phyloP scores from a whole-genome alignment of 2,888 invertebrate species.

The Drosophila yooni region DNA sequence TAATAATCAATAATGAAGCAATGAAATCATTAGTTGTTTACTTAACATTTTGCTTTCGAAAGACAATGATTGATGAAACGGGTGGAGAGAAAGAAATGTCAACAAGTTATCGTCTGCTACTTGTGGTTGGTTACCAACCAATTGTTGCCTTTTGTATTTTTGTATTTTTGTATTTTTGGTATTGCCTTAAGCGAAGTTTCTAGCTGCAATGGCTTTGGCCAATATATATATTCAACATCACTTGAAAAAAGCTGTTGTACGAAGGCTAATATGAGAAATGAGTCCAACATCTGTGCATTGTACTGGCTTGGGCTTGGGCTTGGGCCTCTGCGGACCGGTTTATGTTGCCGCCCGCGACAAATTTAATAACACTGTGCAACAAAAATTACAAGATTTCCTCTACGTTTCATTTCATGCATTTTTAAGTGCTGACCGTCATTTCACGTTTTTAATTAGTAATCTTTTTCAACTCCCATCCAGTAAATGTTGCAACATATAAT shows the following conservation, averaged over 20 bases:
- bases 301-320: slow-evolving; percentile 53
- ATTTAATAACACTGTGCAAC: slow-evolving; percentile 16
- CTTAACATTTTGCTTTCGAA: neutral
- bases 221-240: slow-evolving; percentile 40
- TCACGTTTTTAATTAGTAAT: neutral
- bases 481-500: neutral
- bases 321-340: slow-evolving; percentile 64
- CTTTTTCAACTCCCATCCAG: neutral
- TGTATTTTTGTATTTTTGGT: slow-evolving; percentile 11
- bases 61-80: neutral
- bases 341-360: slow-evolving; percentile 73
- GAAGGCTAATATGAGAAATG: slow-evolving; percentile 65
- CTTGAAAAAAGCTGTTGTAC: slow-evolving; percentile 37
- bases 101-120: slow-evolving; percentile 25
- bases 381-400: neutral
- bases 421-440: neutral
- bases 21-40: neutral
- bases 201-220: slow-evolving; percentile 35
- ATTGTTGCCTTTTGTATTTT: slow-evolving; percentile 13
- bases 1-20: neutral
- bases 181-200: slow-evolving; percentile 24
- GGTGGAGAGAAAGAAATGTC: slow-evolving; percentile 13
- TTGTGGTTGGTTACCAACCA: slow-evolving; percentile 3
- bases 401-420: neutral
- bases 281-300: slow-evolving; percentile 69